phyloP scores from a whole-genome alignment of 2,113 vertebrate genomes.

The Tonatia bakeri region DNA sequence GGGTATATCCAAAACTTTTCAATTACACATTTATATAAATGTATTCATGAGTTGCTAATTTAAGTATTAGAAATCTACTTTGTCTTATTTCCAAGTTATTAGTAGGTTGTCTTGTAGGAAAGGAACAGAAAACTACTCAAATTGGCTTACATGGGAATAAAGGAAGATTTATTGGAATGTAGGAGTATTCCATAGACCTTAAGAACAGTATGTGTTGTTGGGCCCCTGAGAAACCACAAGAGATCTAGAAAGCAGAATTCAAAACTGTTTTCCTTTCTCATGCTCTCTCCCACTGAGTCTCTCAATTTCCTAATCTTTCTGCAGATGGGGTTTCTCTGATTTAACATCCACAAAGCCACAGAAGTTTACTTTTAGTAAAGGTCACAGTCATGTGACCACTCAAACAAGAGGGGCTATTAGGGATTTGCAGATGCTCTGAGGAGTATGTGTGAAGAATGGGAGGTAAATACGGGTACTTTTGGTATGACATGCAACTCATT shows the following conservation, averaged over 20 bases:
- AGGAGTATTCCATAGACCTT: background rate
- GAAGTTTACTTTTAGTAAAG: background rate
- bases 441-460: background rate
- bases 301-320: background rate
- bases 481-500: background rate
- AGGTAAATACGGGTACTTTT: background rate
- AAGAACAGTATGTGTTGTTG: background rate
- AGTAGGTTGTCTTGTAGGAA: background rate
- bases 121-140: constrained; percentile 8
- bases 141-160: background rate
- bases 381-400: background rate
- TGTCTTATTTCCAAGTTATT: background rate
- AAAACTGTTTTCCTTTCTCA: background rate
- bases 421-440: background rate
- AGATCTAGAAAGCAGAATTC: constrained; percentile 4
- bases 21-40: background rate
- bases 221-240: background rate
- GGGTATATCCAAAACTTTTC: background rate
- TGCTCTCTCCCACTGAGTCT: background rate
- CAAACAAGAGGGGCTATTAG: background rate
- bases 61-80: background rate
- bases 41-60: background rate
- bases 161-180: background rate
- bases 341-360: background rate
- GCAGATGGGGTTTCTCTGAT: background rate